phyloP scores from a whole-genome alignment of 2,113 vertebrate species.

The Thryonomys swinderianus region DNA sequence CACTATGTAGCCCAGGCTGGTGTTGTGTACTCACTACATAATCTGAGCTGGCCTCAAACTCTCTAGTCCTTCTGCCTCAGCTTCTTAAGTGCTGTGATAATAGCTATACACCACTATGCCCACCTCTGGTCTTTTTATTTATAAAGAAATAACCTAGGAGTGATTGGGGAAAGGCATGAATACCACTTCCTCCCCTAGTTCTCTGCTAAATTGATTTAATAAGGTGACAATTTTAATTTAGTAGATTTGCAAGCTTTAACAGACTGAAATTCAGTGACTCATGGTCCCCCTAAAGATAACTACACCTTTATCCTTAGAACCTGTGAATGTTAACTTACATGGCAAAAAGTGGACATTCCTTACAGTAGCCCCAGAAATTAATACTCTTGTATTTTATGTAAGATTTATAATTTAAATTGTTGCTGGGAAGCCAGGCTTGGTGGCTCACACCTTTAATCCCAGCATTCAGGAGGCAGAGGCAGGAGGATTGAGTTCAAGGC shows the following conservation, averaged over 20 bases:
- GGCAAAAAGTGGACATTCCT: background rate
- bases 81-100: background rate
- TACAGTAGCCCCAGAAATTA: background rate
- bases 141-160: background rate
- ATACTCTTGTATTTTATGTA: background rate
- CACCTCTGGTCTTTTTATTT: background rate
- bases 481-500: background rate
- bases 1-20: background rate
- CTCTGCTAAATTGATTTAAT: background rate
- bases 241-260: constrained; percentile 18
- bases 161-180: background rate
- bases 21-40: background rate
- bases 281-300: background rate
- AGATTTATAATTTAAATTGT: background rate
- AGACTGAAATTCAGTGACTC: background rate
- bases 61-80: background rate
- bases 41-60: background rate
- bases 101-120: background rate
- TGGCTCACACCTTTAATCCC: background rate
- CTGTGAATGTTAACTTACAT: background rate
- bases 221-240: background rate
- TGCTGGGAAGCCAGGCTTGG: background rate
- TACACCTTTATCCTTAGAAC: background rate
- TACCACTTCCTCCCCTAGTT: background rate
- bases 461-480: background rate